These are phyloP conservation scores for Cynocephalus volans DNA, from an alignment of 2,113 vertebrate species.

Conservation along the genomic window DNA sequence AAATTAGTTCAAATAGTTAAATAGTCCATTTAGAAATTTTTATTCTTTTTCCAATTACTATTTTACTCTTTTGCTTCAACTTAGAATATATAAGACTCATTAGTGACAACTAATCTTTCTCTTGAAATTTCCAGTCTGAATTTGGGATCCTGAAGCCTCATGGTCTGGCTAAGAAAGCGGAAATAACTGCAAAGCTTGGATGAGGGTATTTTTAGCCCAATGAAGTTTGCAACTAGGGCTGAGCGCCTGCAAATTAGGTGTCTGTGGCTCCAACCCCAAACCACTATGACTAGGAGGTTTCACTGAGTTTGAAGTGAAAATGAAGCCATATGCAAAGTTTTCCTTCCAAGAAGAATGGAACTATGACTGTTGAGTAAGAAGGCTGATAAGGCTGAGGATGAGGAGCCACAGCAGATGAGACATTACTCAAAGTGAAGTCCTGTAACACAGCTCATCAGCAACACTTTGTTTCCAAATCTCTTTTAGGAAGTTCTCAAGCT, in stretches of 20 bases:
- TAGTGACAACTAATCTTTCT: constrained; percentile 1
- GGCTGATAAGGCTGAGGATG: background rate
- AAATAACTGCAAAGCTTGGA: constrained; percentile 61
- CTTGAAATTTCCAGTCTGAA: constrained; percentile 51
- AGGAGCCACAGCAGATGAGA: background rate
- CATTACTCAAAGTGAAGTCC: background rate
- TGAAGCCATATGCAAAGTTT: constrained; percentile 53
- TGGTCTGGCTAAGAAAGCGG: constrained; percentile 29
- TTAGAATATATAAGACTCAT: background rate
- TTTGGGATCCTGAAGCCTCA: constrained; percentile 7
- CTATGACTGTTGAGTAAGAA: background rate
- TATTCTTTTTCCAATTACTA: background rate
- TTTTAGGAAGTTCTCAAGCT: background rate
- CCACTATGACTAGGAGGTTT: constrained; percentile 25
- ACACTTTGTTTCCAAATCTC: background rate
- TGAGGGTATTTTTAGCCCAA: constrained; percentile 41
- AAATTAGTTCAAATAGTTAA: constrained; percentile 4
- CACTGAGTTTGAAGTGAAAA: constrained; percentile 56
- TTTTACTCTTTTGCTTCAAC: background rate
- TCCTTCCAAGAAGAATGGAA: constrained; percentile 14
- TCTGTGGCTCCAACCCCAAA: constrained; percentile 48
- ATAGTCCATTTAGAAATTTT: background rate
- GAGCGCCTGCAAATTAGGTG: constrained; percentile 66
- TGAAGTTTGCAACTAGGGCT: background rate
- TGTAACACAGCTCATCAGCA: background rate